Percentiles rank a stretch among this genome's conserved stretches.
These are phyloP conservation scores for Sinentomon sp. DNA, from an alignment of 2,888 invertebrate species.

Conservation along the genomic window DNA sequence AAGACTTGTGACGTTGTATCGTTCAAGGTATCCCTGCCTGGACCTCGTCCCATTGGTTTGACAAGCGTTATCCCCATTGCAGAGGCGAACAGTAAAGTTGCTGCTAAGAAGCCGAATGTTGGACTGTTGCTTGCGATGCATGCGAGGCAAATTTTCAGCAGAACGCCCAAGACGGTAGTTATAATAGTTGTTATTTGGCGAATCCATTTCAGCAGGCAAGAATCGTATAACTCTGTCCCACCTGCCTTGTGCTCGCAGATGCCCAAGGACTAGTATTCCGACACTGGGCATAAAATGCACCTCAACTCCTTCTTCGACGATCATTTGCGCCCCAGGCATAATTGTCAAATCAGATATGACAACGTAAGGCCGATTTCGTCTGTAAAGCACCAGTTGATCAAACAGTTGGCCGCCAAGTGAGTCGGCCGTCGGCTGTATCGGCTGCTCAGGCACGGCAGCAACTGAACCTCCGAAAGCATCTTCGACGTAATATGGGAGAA, in stretches of 20 bases:
- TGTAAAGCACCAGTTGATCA: constrained; percentile 33
- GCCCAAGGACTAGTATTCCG: constrained; percentile 78
- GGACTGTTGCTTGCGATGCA: no score
- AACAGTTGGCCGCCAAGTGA: constrained; percentile 47
- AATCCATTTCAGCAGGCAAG: no score
- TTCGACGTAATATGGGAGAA: constrained; percentile 55
- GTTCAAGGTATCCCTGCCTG: constrained; percentile 70
- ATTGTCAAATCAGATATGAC: constrained; percentile 76
- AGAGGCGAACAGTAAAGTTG: constrained; percentile 45
- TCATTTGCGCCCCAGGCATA: constrained; percentile 71
- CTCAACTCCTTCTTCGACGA: constrained; percentile 61
- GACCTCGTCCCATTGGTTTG: constrained; percentile 24
- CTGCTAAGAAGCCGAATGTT: no score
- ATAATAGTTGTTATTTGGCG: no score
- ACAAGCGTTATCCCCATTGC: constrained; percentile 41
- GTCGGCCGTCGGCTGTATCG: constrained; percentile 29
- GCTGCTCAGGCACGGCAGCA: constrained; percentile 33
- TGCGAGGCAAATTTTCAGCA: no score
- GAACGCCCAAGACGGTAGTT: no score
- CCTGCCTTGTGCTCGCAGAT: constrained; percentile 57
- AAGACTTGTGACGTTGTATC: constrained; percentile 75
- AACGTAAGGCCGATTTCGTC: constrained; percentile 39
- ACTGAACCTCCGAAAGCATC: constrained; percentile 46
- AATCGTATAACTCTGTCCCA: no score
- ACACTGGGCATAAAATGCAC: constrained; percentile 87